Evolutionary conservation across 1,140 invertebrate genomes (phyloP).

Genomic region (Bacillus rossius): DNA sequence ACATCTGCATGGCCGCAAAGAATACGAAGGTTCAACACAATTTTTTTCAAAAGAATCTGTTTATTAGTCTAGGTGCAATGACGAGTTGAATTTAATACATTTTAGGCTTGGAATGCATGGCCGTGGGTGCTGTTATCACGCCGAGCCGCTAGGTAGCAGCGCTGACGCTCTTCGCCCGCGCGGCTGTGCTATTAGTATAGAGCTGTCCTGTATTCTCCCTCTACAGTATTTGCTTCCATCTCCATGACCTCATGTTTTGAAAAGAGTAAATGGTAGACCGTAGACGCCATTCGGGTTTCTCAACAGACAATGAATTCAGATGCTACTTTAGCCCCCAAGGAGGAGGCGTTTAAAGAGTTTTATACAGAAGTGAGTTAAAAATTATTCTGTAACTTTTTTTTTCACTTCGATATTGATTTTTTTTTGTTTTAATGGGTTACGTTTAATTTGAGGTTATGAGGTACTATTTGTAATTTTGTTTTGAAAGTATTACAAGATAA

Average conservation of each 20-base stretch:
- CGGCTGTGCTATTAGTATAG: no score
- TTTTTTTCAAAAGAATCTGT: no score
- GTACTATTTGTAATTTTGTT: neutral
- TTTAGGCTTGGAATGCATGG: no score
- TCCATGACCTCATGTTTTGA: neutral
- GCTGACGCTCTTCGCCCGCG: no score
- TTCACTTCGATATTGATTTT: neutral
- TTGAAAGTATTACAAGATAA: neutral
- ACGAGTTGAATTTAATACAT: no score
- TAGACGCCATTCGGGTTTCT: neutral
- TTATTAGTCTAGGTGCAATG: no score
- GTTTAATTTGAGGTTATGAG: slow-evolving; percentile 1
- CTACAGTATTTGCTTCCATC: no score
- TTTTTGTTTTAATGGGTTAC: neutral
- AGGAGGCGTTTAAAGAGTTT: slow-evolving; percentile 29
- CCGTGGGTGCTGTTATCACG: no score
- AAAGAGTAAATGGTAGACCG: neutral
- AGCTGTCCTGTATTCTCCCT: no score
- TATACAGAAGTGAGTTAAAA: slow-evolving; percentile 26
- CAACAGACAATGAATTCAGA: slow-evolving; percentile 9
- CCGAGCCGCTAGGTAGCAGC: no score
- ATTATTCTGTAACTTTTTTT: neutral
- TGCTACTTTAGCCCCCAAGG: slow-evolving; percentile 18
- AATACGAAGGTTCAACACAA: no score
- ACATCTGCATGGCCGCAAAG: no score